These are phyloP conservation scores for Mesodorylaimus sp. DNA, from an alignment of 2,888 invertebrate species.

Conservation along the genomic window DNA sequence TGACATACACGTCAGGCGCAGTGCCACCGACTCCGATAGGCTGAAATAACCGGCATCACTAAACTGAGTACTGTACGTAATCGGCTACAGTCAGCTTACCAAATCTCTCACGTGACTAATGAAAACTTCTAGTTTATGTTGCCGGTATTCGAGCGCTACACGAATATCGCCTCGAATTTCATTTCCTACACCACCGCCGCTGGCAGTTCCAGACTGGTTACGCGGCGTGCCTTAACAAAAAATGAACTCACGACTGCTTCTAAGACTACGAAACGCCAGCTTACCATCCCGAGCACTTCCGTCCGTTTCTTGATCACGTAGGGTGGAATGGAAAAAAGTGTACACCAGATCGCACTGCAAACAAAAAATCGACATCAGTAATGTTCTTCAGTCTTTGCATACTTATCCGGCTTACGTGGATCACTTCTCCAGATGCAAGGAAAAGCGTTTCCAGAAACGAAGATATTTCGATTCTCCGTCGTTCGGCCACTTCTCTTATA, in stretches of 20 bases:
- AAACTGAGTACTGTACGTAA: neutral
- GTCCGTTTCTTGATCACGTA: constrained; percentile 61
- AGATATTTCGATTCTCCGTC: constrained; percentile 69
- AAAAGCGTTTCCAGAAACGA: constrained; percentile 69
- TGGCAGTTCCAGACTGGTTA: neutral
- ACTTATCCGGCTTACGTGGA: constrained; percentile 42
- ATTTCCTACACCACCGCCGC: neutral
- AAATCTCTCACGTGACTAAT: constrained; percentile 76
- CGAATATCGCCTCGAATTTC: constrained; percentile 50
- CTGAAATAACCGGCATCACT: neutral
- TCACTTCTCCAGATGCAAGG: constrained; percentile 70
- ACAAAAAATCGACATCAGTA: constrained; percentile 34
- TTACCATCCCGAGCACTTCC: neutral
- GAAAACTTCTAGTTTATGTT: constrained; percentile 55
- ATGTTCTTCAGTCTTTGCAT: neutral
- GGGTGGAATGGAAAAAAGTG: constrained; percentile 89
- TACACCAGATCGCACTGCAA: constrained; percentile 66
- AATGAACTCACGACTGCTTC: neutral
- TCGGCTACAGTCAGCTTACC: constrained; percentile 27
- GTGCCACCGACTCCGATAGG: constrained; percentile 3
- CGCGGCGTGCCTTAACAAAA: neutral
- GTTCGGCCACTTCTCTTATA: constrained; percentile 79
- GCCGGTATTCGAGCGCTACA: constrained; percentile 53
- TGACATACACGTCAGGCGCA: constrained; percentile 38
- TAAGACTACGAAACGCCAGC: neutral